Conservation (phyloP, 2,113 vertebrate species). For the Passer domesticus region DNA sequence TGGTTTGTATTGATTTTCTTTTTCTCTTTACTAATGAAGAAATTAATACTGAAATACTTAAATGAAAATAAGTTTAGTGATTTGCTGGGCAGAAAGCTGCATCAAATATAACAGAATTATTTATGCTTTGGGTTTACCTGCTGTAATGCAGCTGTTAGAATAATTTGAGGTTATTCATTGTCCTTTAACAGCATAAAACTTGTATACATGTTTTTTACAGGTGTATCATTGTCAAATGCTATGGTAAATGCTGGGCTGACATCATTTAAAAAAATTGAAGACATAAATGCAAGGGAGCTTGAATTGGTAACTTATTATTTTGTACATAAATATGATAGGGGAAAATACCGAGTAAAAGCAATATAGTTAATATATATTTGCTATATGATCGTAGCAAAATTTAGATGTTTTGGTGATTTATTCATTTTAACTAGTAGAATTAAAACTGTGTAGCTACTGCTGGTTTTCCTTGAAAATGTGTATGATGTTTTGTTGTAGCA, state of each 20-base stretch:
- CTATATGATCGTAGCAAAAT: background rate
- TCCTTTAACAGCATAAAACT: background rate
- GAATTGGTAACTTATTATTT: conserved; percentile 83
- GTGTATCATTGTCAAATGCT: conserved; percentile 87
- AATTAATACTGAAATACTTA: background rate
- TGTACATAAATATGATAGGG: background rate
- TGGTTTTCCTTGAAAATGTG: background rate
- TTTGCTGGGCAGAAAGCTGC: background rate
- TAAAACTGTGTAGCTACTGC: background rate
- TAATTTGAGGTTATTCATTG: conserved; percentile 4
- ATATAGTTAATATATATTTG: background rate
- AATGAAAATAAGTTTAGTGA: background rate
- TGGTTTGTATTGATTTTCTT: background rate
- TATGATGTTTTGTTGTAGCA: background rate
- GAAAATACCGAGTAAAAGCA: background rate
- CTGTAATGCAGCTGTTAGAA: background rate
- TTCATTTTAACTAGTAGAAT: background rate
- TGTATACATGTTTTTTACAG: conserved; percentile 70
- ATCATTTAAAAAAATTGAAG: conserved; percentile 94
- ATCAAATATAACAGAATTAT: background rate
- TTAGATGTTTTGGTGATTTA: background rate
- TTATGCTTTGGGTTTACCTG: conserved; percentile 3
- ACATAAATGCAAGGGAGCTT: conserved; percentile 87
- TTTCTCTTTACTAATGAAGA: background rate
- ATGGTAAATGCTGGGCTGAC: conserved; percentile 96